A percentile compares a stretch with the other conserved stretches of the same genome.
phyloP scores from a whole-genome alignment of 2,888 invertebrate species.

The Brassicogethes aeneus region DNA sequence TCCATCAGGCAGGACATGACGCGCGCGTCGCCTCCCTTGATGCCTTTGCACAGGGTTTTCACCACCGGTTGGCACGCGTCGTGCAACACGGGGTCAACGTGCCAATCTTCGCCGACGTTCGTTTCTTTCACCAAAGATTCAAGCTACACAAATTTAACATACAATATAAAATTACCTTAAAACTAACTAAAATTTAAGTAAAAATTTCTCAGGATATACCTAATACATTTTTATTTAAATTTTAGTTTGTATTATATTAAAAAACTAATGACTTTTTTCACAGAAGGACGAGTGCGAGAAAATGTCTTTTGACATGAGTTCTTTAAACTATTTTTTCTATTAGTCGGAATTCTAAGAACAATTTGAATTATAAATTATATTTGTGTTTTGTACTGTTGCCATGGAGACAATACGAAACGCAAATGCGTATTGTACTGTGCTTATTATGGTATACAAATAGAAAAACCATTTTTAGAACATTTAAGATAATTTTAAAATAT shows the following conservation, averaged over 20 bases:
- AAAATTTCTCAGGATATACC: not conserved
- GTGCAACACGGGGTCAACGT: constrained; percentile 83
- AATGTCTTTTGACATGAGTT: too few relatives aligned
- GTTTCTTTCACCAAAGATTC: constrained; percentile 75
- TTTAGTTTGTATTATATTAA: not conserved
- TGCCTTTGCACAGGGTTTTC: constrained; percentile 62
- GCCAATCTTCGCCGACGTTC: constrained; percentile 93
- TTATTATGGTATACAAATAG: too few relatives aligned
- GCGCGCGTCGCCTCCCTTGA: constrained; percentile 66
- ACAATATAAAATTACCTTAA: constrained; percentile 11
- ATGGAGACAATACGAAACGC: too few relatives aligned
- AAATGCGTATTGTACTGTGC: too few relatives aligned
- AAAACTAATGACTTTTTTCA: not conserved
- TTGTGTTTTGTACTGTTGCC: too few relatives aligned
- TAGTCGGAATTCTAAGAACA: too few relatives aligned
- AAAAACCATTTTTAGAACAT: too few relatives aligned
- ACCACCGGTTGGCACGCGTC: constrained; percentile 83
- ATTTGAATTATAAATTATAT: too few relatives aligned
- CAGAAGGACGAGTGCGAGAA: too few relatives aligned
- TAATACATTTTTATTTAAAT: not conserved
- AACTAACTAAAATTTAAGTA: not conserved
- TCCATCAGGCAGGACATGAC: constrained; percentile 94
- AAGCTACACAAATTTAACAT: constrained; percentile 52
- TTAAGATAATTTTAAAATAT: too few relatives aligned
- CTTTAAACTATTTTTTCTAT: too few relatives aligned